Percentiles rank a stretch among this genome's conserved stretches.
phyloP scores from a whole-genome alignment of 2,797 vertebrate species.

The Numenius phaeopus region DNA sequence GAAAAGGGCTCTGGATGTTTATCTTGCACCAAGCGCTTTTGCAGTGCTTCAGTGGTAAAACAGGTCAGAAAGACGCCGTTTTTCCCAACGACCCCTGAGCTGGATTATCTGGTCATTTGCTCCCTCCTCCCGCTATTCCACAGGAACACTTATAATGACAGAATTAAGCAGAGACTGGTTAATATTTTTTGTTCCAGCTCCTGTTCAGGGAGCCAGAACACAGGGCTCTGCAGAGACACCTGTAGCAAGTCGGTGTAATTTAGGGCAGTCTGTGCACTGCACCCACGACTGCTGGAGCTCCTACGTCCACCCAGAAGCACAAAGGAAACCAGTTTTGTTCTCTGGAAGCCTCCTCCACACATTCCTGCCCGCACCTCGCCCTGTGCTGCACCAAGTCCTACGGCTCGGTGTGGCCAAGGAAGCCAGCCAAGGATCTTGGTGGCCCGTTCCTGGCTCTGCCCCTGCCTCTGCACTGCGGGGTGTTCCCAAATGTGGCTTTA shows the following conservation, averaged over 20 bases:
- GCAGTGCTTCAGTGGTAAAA: background rate
- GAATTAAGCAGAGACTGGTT: background rate
- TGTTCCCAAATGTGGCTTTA: background rate
- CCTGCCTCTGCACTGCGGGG: rapidly evolving
- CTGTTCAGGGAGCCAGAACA: background rate
- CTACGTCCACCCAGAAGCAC: background rate
- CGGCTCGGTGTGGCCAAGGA: background rate
- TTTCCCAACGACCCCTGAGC: background rate
- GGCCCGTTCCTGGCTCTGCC: background rate
- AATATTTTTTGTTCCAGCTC: background rate
- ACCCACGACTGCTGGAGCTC: background rate
- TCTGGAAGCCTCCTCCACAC: background rate
- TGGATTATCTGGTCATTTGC: background rate
- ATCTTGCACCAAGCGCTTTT: background rate
- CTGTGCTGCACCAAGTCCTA: background rate
- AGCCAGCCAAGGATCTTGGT: background rate
- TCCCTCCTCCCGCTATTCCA: rapidly evolving
- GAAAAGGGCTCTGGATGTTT: background rate
- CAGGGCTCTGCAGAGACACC: background rate
- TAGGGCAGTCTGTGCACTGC: background rate
- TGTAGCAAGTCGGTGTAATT: background rate
- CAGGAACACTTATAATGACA: background rate
- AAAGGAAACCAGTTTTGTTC: conserved; percentile 26
- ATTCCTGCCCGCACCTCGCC: conserved; percentile 23
- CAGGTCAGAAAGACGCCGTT: background rate